Evolutionary conservation across 2,797 vertebrate genomes (phyloP).

Genomic region (Eremophila alpestris): DNA sequence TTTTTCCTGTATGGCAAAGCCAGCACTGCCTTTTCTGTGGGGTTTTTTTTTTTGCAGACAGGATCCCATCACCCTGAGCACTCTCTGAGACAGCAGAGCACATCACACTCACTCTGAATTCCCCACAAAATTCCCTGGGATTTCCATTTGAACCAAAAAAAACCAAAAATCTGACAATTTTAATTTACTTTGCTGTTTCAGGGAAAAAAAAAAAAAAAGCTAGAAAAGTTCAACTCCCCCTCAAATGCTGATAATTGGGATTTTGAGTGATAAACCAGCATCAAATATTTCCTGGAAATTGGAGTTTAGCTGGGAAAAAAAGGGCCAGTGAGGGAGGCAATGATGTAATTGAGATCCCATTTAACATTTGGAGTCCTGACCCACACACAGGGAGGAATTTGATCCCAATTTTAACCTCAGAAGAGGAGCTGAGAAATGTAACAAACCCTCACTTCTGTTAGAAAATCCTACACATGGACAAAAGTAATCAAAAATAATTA

Average conservation of each 20-base stretch:
- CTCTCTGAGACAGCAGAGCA: neutral
- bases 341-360: neutral
- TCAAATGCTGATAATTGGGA: neutral
- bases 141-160: neutral
- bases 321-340: too few species aligned
- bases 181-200: neutral
- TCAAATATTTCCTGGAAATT: neutral
- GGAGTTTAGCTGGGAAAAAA: neutral
- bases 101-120: neutral
- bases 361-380: neutral
- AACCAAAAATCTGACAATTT: neutral
- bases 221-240: neutral
- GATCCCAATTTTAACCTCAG: neutral
- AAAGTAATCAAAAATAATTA: neutral
- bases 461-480: neutral
- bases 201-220: neutral
- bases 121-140: neutral
- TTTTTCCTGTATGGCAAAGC: neutral
- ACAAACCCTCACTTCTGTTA: neutral
- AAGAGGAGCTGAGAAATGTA: neutral
- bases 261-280: neutral
- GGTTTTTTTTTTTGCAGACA: neutral
- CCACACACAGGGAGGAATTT: neutral
- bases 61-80: neutral
- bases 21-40: rapidly evolving